Evolutionary conservation across 2,113 vertebrate species (phyloP).

Genomic region (Neodon shergylaensis): DNA sequence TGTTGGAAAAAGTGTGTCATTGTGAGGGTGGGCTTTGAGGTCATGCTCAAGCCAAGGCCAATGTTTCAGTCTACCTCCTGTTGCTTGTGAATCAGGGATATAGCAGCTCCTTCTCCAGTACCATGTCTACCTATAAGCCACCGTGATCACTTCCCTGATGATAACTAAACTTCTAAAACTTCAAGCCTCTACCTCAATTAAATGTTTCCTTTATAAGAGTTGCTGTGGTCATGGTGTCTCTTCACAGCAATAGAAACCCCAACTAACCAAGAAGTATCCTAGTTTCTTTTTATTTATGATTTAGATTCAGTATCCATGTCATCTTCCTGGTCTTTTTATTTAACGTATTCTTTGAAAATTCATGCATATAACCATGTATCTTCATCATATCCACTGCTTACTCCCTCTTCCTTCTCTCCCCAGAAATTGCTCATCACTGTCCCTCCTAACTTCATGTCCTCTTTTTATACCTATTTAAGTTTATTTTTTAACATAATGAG

Average conservation of each 20-base stretch:
- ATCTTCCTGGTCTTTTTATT: not conserved
- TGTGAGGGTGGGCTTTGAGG: not conserved
- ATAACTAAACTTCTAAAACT: not conserved
- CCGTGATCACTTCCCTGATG: not conserved
- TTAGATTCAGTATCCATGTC: not conserved
- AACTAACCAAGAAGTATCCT: not conserved
- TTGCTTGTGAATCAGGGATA: not conserved
- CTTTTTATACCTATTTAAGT: not conserved
- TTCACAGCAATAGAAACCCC: not conserved
- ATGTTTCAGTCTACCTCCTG: not conserved
- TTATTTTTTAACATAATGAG: not conserved
- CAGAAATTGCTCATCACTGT: too few relatives aligned
- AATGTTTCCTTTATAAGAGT: not conserved
- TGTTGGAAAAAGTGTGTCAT: not conserved
- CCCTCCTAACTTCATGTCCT: not conserved
- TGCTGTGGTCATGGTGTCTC: not conserved
- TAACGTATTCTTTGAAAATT: not conserved
- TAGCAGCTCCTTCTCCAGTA: not conserved
- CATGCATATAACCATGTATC: not conserved
- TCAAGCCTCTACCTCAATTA: not conserved
- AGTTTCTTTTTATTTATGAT: not conserved
- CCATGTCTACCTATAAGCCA: not conserved
- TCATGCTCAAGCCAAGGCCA: not conserved
- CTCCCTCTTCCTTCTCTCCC: accelerated
- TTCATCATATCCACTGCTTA: not conserved